These are phyloP conservation scores for Fistularia tabacaria DNA, from an alignment of 2,797 vertebrate genomes.

Conservation along the genomic window DNA sequence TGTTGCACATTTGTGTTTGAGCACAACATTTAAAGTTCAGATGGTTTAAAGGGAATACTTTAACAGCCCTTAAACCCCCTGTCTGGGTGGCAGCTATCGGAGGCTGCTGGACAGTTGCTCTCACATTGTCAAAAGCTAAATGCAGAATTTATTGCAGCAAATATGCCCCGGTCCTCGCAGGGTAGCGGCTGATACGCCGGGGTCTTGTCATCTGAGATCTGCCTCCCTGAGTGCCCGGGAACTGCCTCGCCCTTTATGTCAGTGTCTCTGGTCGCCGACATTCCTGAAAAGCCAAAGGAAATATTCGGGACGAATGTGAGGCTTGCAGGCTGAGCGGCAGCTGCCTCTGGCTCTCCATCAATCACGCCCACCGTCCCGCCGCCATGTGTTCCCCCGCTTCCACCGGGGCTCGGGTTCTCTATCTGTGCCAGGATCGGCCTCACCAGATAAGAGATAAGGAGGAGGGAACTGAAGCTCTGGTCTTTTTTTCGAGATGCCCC, in stretches of 20 bases:
- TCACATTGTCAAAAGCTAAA: constrained; percentile 25
- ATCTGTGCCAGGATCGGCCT: too few species aligned
- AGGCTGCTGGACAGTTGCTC: background rate
- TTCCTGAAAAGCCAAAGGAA: constrained; percentile 72
- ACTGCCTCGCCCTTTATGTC: constrained; percentile 49
- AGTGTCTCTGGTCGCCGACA: constrained; percentile 49
- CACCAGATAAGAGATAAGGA: too few species aligned
- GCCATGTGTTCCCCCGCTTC: constrained; percentile 38
- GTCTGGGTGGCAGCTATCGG: constrained; percentile 4
- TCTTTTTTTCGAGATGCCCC: background rate
- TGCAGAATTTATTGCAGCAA: constrained; percentile 26
- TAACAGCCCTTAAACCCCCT: too few species aligned
- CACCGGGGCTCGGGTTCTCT: too few species aligned
- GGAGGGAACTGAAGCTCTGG: constrained; percentile 3
- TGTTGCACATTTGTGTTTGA: too few species aligned
- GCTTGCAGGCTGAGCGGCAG: constrained; percentile 70
- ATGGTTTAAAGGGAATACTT: too few species aligned
- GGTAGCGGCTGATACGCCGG: constrained; percentile 19
- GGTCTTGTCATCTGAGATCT: constrained; percentile 58
- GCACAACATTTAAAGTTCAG: too few species aligned
- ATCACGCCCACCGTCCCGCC: constrained; percentile 43
- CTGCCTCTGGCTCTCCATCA: constrained; percentile 38
- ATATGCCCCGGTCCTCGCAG: constrained; percentile 2
- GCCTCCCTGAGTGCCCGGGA: constrained; percentile 56
- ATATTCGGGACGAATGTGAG: constrained; percentile 66